Evolutionary conservation across 2,113 vertebrate species (phyloP).

Genomic region (Tachycineta bicolor): DNA sequence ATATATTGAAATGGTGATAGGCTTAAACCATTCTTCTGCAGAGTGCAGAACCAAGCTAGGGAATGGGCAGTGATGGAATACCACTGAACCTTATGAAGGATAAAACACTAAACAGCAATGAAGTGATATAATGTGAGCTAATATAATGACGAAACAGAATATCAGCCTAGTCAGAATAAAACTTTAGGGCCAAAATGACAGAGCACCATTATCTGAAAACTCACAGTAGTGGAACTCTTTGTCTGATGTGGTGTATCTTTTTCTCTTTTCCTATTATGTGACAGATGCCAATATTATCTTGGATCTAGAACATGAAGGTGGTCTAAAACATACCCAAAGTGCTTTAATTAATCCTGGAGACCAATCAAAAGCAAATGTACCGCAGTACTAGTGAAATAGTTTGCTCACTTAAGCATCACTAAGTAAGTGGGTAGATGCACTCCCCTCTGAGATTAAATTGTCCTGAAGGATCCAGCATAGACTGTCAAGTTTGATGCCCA

Average conservation of each 20-base stretch:
- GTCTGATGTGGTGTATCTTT: neutral
- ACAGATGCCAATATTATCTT: neutral
- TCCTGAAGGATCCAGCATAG: neutral
- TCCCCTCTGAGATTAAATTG: conserved; percentile 3
- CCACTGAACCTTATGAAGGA: neutral
- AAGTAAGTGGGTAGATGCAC: neutral
- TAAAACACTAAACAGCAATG: neutral
- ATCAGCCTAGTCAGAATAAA: neutral
- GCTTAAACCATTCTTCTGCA: neutral
- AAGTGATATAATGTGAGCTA: neutral
- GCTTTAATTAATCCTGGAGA: neutral
- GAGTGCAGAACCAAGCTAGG: neutral
- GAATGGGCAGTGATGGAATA: neutral
- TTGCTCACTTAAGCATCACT: neutral
- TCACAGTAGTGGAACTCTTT: neutral
- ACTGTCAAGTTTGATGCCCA: neutral
- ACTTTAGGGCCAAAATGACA: neutral
- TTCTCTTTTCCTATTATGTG: neutral
- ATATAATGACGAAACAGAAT: neutral
- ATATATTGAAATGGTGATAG: neutral
- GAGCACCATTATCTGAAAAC: neutral
- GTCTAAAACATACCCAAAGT: neutral
- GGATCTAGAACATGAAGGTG: neutral
- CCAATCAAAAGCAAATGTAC: neutral
- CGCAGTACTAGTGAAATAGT: neutral